Percentiles rank a stretch among this genome's conserved stretches.
These are phyloP conservation scores for Aurelia coerulea DNA, from an alignment of 30 jellyfish, hydroid and myxozoan species.

Conservation along the genomic window DNA sequence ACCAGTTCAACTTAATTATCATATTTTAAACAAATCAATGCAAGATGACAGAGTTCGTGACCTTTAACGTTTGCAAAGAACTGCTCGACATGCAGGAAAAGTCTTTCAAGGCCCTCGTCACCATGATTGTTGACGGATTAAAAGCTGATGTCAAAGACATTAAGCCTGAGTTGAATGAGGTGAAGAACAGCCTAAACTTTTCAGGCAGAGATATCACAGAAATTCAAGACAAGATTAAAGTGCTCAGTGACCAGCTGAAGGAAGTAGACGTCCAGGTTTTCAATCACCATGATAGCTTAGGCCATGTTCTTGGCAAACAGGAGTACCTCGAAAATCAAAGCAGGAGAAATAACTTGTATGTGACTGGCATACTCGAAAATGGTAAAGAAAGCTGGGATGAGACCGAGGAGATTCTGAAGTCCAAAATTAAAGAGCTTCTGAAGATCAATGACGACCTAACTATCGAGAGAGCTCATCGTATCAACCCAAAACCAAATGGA, in stretches of 20 bases:
- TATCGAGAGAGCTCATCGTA: constrained; percentile 1
- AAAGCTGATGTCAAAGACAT: neutral
- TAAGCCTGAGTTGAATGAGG: constrained; percentile 4
- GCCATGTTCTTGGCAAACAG: neutral
- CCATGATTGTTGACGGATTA: constrained; percentile 1
- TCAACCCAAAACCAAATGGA: neutral
- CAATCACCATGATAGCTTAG: constrained; percentile 6
- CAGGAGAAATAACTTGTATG: neutral
- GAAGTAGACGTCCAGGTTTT: constrained; percentile 3
- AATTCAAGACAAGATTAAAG: neutral
- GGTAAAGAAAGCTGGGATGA: constrained; percentile 34
- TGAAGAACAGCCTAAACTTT: constrained; percentile 2
- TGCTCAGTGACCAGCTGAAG: constrained; percentile 6
- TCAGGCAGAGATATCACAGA: constrained; percentile 7
- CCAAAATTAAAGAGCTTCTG: constrained; percentile 25
- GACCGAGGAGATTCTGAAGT: constrained; percentile 24
- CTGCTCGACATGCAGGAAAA: constrained; percentile 7
- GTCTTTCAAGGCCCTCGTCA: constrained; percentile 21
- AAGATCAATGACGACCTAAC: neutral
- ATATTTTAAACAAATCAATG: neutral
- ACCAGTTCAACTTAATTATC: constrained; percentile 4
- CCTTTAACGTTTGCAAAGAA: constrained; percentile 2
- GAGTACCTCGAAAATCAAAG: constrained; percentile 3
- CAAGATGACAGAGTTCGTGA: constrained; percentile 13
- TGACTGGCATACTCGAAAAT: constrained; percentile 20